Evolutionary conservation across 2,888 invertebrate species (phyloP).

Genomic region (Polydrusus cervinus): DNA sequence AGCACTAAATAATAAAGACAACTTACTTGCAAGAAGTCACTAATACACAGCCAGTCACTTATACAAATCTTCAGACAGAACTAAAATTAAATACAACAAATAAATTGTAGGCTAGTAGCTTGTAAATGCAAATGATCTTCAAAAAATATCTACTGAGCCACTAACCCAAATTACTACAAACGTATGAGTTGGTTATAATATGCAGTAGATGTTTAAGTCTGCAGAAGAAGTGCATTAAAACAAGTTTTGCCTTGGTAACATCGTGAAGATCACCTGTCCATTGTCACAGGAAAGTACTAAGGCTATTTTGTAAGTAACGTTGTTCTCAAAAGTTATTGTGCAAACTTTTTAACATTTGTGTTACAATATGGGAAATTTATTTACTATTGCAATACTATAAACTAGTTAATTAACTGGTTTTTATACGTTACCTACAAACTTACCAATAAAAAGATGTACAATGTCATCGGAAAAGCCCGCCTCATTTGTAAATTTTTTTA

Average conservation of each 20-base stretch:
- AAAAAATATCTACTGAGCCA: constrained; percentile 16
- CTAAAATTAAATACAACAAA: neutral
- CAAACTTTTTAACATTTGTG: neutral
- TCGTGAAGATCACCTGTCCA: neutral
- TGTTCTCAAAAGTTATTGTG: neutral
- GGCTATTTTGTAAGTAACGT: neutral
- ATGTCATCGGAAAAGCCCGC: too few species aligned
- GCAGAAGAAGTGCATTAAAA: constrained; percentile 14
- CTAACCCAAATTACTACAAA: constrained; percentile 16
- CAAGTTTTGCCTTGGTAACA: constrained; percentile 14
- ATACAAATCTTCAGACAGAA: neutral
- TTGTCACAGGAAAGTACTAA: neutral
- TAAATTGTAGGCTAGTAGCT: neutral
- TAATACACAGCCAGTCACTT: neutral
- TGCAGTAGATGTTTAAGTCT: constrained; percentile 4
- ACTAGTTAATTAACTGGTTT: too few species aligned
- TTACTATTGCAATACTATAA: too few species aligned
- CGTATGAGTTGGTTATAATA: neutral
- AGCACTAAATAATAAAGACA: neutral
- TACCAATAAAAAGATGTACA: too few species aligned
- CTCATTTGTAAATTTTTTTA: too few species aligned
- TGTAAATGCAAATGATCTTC: constrained; percentile 11
- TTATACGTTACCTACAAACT: too few species aligned
- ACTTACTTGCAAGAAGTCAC: neutral
- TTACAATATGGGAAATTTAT: too few species aligned